A percentile compares a stretch with the other conserved stretches of the same genome.
Conservation (phyloP, 2,113 vertebrate genomes). For the Rhabdornis inornatus region DNA sequence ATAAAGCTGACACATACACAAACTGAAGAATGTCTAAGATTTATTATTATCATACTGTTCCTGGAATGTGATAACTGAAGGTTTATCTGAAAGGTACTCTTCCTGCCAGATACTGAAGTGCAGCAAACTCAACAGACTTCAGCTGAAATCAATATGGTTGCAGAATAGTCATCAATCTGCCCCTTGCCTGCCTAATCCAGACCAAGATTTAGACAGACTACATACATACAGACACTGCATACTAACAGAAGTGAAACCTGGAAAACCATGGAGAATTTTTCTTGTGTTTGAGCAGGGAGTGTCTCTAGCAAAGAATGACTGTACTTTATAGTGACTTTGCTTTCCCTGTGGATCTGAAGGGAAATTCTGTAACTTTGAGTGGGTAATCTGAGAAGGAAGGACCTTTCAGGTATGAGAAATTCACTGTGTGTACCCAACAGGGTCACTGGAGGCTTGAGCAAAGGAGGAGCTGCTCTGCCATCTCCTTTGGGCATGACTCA, state of each 20-base stretch:
- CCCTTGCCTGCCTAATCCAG: not conserved
- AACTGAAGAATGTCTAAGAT: not conserved
- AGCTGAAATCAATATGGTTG: conserved; percentile 17
- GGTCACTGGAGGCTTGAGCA: fast-evolving
- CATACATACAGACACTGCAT: not conserved
- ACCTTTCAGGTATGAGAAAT: not conserved
- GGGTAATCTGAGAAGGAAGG: not conserved
- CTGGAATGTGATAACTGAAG: not conserved
- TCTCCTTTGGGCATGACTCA: not conserved
- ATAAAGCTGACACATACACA: not conserved
- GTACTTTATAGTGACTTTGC: not conserved
- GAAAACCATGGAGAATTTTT: not conserved
- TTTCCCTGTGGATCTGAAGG: not conserved
- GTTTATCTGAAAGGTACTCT: not conserved
- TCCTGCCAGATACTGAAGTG: not conserved
- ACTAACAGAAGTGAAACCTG: not conserved
- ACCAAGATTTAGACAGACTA: not conserved
- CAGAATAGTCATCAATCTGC: not conserved
- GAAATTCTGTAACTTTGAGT: not conserved
- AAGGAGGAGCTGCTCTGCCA: not conserved
- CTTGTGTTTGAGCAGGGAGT: not conserved
- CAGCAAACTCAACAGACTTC: not conserved
- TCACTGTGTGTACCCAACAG: not conserved
- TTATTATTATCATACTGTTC: not conserved
- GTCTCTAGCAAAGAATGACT: not conserved